phyloP scores from a whole-genome alignment of 2,113 vertebrate species.

The Labeo catla region DNA sequence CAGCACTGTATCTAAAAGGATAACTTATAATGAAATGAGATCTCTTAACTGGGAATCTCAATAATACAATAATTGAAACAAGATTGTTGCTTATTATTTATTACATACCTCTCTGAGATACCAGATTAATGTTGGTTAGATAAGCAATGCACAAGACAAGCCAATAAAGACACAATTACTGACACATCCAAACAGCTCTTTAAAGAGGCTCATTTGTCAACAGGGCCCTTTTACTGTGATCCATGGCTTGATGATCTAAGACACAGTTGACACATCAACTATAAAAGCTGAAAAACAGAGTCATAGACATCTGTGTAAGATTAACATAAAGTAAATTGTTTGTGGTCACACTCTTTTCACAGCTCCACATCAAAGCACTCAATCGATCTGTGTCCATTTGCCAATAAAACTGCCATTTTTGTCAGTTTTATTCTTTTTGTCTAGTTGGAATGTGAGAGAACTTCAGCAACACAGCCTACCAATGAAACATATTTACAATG shows the following conservation, averaged over 20 bases:
- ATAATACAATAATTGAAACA: background rate
- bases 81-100: background rate
- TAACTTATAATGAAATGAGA: background rate
- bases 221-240: background rate
- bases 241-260: background rate
- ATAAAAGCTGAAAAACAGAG: background rate
- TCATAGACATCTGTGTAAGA: background rate
- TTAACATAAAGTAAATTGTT: background rate
- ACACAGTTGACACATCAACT: background rate
- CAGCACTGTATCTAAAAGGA: background rate
- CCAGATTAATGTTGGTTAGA: conserved; percentile 8
- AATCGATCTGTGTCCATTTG: background rate
- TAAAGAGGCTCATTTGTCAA: conserved; percentile 42
- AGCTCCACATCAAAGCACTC: background rate
- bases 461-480: background rate
- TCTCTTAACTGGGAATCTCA: background rate
- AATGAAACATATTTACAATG: background rate
- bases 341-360: background rate
- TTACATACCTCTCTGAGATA: background rate
- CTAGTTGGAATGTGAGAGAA: background rate
- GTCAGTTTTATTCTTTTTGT: background rate
- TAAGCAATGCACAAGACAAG: conserved; percentile 19
- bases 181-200: conserved; percentile 35
- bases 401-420: background rate
- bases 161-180: conserved; percentile 11